phyloP scores from a whole-genome alignment of 2,888 invertebrate genomes.

The Eristalis pertinax region DNA sequence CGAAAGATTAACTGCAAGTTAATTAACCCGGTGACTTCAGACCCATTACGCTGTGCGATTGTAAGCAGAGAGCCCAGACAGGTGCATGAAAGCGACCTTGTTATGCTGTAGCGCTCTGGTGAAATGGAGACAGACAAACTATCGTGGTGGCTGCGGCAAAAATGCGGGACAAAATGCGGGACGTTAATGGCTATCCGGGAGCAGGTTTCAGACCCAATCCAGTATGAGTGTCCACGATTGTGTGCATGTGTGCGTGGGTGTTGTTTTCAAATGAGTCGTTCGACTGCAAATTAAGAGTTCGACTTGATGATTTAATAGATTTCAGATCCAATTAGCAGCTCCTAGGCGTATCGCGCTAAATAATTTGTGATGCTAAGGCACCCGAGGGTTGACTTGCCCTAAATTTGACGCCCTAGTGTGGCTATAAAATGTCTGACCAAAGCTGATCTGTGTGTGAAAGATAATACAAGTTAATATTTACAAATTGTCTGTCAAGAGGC shows the following conservation, averaged over 20 bases:
- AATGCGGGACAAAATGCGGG: not conserved
- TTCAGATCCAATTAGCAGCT: not conserved
- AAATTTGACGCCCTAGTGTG: not conserved
- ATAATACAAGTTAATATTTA: too few species aligned
- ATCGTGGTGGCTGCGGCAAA: not conserved
- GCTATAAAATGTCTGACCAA: too few species aligned
- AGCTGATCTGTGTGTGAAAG: too few species aligned
- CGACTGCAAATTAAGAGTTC: not conserved
- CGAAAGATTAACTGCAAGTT: constrained; percentile 35
- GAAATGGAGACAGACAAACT: not conserved
- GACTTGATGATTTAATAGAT: not conserved
- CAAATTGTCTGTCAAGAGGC: too few species aligned
- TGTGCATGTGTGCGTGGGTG: not conserved
- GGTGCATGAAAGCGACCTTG: constrained; percentile 33
- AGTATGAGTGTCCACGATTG: not conserved
- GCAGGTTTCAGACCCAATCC: not conserved
- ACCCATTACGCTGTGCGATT: not conserved
- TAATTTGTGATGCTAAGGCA: not conserved
- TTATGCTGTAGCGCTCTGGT: not conserved
- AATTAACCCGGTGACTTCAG: constrained; percentile 34
- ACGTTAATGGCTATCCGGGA: constrained; percentile 6
- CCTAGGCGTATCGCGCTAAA: not conserved
- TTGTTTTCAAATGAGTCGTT: not conserved
- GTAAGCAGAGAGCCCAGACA: constrained; percentile 2
- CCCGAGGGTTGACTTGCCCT: not conserved